Conservation (phyloP, 1,140 invertebrate species). For the Drosophila parabipectinata region DNA sequence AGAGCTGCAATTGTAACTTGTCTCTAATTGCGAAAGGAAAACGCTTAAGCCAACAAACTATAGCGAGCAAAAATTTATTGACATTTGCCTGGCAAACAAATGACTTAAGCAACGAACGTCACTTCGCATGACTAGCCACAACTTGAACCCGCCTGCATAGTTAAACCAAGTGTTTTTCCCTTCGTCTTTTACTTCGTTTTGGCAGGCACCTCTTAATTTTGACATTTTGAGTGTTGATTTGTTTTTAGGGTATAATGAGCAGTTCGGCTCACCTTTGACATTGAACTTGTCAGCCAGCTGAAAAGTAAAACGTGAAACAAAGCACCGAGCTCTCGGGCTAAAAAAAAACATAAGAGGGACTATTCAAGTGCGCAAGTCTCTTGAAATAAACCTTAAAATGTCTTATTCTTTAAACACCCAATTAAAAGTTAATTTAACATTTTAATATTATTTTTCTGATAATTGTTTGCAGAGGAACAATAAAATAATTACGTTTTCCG, state of each 20-base stretch:
- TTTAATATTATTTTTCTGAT: background rate
- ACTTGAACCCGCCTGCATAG: slow-evolving; percentile 4
- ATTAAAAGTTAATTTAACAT: slow-evolving; percentile 25
- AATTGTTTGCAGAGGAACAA: slow-evolving; percentile 21
- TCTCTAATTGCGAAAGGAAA: slow-evolving; percentile 69
- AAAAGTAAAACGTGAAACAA: slow-evolving; percentile 23
- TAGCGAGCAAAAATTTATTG: slow-evolving; percentile 53
- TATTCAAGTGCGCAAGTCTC: slow-evolving; percentile 23
- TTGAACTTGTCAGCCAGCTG: slow-evolving; percentile 70
- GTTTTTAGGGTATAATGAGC: slow-evolving; percentile 16
- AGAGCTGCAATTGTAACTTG: slow-evolving; percentile 65
- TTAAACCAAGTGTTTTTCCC: slow-evolving; percentile 10
- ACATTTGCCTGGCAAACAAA: slow-evolving; percentile 66
- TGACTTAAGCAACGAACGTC: slow-evolving; percentile 73
- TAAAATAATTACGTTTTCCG: slow-evolving; percentile 34
- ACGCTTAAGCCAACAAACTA: slow-evolving; percentile 9
- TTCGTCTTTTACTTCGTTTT: background rate
- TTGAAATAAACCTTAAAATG: slow-evolving; percentile 20
- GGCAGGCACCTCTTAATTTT: slow-evolving; percentile 28
- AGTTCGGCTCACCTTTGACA: slow-evolving; percentile 69
- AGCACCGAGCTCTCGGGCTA: slow-evolving; percentile 21
- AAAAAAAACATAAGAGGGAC: slow-evolving; percentile 24
- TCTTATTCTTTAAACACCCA: slow-evolving; percentile 21
- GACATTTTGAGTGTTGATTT: slow-evolving; percentile 30
- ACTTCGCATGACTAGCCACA: slow-evolving; percentile 21